Base-by-base conservation (phyloP, 2,888 invertebrate genomes). In the Norana najaformis region DNA sequence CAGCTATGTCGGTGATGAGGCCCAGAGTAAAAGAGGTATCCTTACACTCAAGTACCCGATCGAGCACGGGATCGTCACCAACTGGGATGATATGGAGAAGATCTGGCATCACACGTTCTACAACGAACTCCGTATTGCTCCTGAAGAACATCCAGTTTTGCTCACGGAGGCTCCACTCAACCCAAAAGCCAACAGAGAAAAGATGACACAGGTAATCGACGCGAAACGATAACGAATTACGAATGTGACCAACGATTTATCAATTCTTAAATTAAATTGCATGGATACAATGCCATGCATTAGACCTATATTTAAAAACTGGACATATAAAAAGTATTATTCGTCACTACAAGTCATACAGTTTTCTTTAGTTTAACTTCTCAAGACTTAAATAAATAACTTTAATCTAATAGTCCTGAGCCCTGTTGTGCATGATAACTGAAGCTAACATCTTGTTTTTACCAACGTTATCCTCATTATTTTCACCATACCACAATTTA, bases 101-200 rank as follows among this genome's bases (percentile, higher is more conserved):
- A 98, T 98, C 96, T 98, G 98, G 98, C 98, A 98, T 95, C 98
- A 98, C 96, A 98, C 98, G 94, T 98, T 98, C 97, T 98, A 98
- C 97, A 98, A 98, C 95, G 93, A 93, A 92, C 96, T 98, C 95
- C 97, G 98, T 95, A 98, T 98, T 90, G 98, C 98, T 90, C 98
- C 98, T 92, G 98, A 98, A 95, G 98, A 98, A 95, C 98, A 98
- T 95, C 98, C 98, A 91, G 97, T 98, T 93, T 96, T 98, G 94
- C 96, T 98, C 93, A 98, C 98, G 92, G 98, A 98, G 95, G 98
- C 98, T 92, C 98, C 98, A 91, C 96, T 98, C 94, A 98, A 98
- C 96, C 98, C 98, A 93, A 98, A 98, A 95, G 98, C 98, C 93
- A 98, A 98, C 96, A 96, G 98, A 36, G 92, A 98, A 95, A 98